Base-by-base conservation (phyloP, 2,888 invertebrate species). In the Acleris emargana region DNA sequence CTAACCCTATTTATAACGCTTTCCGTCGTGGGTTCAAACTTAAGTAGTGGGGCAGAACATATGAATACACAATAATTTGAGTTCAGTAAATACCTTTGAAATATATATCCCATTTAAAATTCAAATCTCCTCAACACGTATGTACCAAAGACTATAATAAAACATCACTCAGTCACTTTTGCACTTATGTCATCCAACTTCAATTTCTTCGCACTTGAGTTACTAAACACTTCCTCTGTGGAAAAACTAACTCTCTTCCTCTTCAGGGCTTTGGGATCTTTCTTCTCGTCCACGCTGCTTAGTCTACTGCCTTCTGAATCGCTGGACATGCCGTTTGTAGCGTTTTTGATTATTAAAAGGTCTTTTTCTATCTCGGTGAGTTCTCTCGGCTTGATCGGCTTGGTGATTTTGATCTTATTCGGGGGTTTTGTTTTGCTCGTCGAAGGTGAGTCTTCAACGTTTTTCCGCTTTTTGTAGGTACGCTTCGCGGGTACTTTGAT, bases 331-430 rank as follows among this genome's bases (percentile, higher is more conserved):
- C 80, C 77, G 52, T 79, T 87, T 0, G 88, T 87, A 0, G 91
- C 93, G 20, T 78, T 90, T 59, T 84, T 85, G 2, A 93, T 93
- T 1, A 91, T 91, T 0, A 91, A 69, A 0, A 92, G 72, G 67
- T 92, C 92, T 66, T 91, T 90, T 59, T 92, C 92, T 1, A 92
- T 88, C 28, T 91, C 91, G 0, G 89, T 88, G 0, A 91, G 72
- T 60, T 90, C 88, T 68, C 79, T 80, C 0, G 88, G 88, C 28
- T 88, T 89, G 1, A 80, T 75, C 0, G 86, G 87, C 32, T 85
- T 75, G 0, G 86, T 82, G 7, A 82, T 70, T 0, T 81, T 80
- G 1, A 77, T 79, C 68, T 87, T 87, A 13, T 17, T 57, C 0
- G 81, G 74, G 0, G 80, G 73, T 59, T 88, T 87, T 11, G 64